A percentile compares a stretch with the other conserved stretches of the same genome.
Evolutionary conservation across 2,888 invertebrate genomes (phyloP).

Genomic region (Epinotia ramella): DNA sequence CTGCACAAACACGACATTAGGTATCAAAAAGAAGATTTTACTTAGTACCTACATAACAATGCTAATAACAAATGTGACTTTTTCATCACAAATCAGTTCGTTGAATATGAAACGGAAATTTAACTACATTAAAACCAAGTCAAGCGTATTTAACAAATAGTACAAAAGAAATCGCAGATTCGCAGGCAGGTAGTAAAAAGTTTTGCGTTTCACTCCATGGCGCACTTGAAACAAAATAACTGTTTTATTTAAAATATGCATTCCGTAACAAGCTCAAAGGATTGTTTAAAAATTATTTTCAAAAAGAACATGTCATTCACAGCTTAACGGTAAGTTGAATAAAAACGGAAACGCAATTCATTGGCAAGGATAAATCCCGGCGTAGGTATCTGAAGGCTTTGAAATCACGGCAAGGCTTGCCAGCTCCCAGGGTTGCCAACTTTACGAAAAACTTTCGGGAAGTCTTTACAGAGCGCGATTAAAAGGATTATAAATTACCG

Average conservation of each 20-base stretch:
- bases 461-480: constrained; percentile 33
- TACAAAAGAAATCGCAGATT: constrained; percentile 8
- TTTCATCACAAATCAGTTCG: not conserved
- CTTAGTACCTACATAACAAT: too few species aligned
- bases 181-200: constrained; percentile 17
- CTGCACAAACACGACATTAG: too few species aligned
- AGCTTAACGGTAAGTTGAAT: constrained; percentile 56
- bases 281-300: constrained; percentile 31
- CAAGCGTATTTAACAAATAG: constrained; percentile 5
- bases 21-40: too few species aligned
- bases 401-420: constrained; percentile 50
- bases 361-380: constrained; percentile 55
- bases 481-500: constrained; percentile 36
- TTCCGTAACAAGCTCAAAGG: constrained; percentile 4
- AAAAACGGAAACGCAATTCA: constrained; percentile 53
- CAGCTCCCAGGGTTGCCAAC: constrained; percentile 38
- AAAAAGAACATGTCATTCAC: constrained; percentile 30
- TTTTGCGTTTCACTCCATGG: not conserved
- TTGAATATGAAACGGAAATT: not conserved
- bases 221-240: constrained; percentile 6
- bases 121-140: not conserved
- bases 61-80: not conserved
- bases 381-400: constrained; percentile 55
- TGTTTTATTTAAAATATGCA: constrained; percentile 16
- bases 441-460: constrained; percentile 22